Evolutionary conservation across 2,113 vertebrate genomes (phyloP).

Genomic region (Clarias batrachus): DNA sequence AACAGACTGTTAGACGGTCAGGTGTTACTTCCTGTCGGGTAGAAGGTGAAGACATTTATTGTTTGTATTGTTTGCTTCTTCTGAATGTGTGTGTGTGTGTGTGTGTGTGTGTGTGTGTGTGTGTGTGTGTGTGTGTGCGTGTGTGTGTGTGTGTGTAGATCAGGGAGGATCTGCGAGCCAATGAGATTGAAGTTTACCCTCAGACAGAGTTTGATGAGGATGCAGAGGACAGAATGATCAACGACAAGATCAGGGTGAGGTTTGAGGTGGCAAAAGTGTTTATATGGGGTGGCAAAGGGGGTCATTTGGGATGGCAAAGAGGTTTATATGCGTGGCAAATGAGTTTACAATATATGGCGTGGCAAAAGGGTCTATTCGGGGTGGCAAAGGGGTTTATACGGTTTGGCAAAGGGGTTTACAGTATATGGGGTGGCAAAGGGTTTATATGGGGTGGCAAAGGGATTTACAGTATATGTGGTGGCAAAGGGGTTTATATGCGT

Average conservation of each 20-base stretch:
- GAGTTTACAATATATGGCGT: too few species aligned
- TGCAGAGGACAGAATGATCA: slow-evolving; percentile 87
- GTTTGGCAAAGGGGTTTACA: too few species aligned
- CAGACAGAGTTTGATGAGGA: slow-evolving; percentile 98
- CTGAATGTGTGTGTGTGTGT: slow-evolving; percentile 26
- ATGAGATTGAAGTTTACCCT: slow-evolving; percentile 92
- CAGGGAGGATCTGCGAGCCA: slow-evolving; percentile 86
- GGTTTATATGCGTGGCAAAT: neutral
- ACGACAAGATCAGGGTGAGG: slow-evolving; percentile 93
- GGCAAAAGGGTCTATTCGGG: too few species aligned
- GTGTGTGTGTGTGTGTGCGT: slow-evolving; percentile 20
- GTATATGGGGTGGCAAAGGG: too few species aligned
- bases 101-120: slow-evolving; percentile 8
- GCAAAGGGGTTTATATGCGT: neutral
- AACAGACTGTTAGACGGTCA: neutral
- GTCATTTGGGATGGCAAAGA: neutral
- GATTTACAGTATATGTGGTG: too few species aligned
- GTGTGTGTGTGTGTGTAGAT: slow-evolving; percentile 74
- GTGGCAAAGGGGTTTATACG: too few species aligned
- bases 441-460: too few species aligned
- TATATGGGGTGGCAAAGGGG: neutral
- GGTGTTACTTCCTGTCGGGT: slow-evolving; percentile 10
- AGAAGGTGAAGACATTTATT: slow-evolving; percentile 17
- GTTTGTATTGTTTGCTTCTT: neutral
- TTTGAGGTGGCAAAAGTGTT: slow-evolving; percentile 15